A percentile compares a stretch with the other conserved stretches of the same genome.
Conservation (phyloP, 1,140 invertebrate genomes). For the Mylabris phalerata region DNA sequence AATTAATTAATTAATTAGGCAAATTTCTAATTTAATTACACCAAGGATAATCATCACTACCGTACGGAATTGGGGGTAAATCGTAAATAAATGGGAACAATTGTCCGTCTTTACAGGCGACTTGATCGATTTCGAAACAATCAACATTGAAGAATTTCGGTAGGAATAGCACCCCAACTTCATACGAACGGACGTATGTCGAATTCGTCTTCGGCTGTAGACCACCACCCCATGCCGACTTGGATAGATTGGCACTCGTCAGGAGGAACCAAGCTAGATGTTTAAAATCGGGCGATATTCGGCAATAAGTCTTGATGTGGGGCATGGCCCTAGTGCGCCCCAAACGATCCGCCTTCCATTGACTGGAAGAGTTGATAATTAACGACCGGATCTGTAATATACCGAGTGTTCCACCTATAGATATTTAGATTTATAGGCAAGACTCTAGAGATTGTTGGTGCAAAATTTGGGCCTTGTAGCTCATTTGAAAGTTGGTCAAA, state of each 20-base stretch:
- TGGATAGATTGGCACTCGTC: constrained; percentile 90
- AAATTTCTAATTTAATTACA: constrained; percentile 25
- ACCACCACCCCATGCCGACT: constrained; percentile 91
- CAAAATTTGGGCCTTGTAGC: too few relatives aligned
- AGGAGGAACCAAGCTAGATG: constrained; percentile 74
- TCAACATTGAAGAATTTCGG: constrained; percentile 73
- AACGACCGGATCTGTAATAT: not conserved
- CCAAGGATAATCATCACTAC: constrained; percentile 53
- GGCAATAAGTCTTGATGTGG: constrained; percentile 87
- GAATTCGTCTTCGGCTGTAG: constrained; percentile 49
- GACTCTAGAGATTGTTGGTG: too few relatives aligned
- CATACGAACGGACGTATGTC: constrained; percentile 78
- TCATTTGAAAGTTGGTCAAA: too few relatives aligned
- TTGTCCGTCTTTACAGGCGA: constrained; percentile 38
- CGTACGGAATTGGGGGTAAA: constrained; percentile 63
- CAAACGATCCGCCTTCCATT: constrained; percentile 71
- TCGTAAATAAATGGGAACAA: constrained; percentile 73
- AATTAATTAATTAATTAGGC: too few relatives aligned
- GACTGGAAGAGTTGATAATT: constrained; percentile 48
- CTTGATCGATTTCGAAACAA: constrained; percentile 36
- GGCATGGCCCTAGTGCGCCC: constrained; percentile 75
- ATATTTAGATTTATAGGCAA: too few relatives aligned
- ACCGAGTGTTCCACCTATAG: too few relatives aligned
- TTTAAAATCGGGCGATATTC: constrained; percentile 60
- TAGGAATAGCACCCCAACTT: constrained; percentile 84